phyloP scores from a whole-genome alignment of 1,140 invertebrate genomes.

The Achroia grisella region DNA sequence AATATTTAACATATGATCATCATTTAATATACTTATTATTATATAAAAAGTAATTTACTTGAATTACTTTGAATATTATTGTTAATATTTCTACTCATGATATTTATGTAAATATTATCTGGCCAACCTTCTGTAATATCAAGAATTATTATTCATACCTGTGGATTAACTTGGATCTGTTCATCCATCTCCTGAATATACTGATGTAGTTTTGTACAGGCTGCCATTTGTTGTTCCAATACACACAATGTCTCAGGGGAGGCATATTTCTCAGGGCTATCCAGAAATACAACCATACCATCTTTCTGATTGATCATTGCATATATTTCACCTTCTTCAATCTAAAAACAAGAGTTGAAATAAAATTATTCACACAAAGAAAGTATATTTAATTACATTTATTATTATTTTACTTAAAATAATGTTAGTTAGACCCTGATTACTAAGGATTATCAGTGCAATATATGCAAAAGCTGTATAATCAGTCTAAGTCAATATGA shows the following conservation, averaged over 20 bases:
- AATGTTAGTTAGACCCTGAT: no score
- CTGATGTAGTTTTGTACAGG: constrained; percentile 89
- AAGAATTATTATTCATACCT: constrained; percentile 62
- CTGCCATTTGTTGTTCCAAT: constrained; percentile 90
- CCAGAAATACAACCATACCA: constrained; percentile 97
- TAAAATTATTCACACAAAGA: no score
- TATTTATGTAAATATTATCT: no score
- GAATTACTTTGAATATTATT: no score
- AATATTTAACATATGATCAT: no score
- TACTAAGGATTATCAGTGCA: no score
- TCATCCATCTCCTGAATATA: constrained; percentile 94
- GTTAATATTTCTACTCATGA: no score
- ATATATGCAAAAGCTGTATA: no score
- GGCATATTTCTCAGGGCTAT: constrained; percentile 96
- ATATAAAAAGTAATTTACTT: neutral
- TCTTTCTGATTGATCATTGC: constrained; percentile 98
- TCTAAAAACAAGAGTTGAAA: constrained; percentile 79
- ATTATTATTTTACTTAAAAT: no score
- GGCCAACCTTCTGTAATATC: no score
- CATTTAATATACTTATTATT: neutral
- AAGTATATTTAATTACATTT: no score
- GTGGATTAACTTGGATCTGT: constrained; percentile 93
- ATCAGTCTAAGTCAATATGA: no score
- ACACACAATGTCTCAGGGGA: constrained; percentile 89
- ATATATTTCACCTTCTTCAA: constrained; percentile 97